Evolutionary conservation across 2,797 vertebrate species (phyloP).

Genomic region (Manis javanica): DNA sequence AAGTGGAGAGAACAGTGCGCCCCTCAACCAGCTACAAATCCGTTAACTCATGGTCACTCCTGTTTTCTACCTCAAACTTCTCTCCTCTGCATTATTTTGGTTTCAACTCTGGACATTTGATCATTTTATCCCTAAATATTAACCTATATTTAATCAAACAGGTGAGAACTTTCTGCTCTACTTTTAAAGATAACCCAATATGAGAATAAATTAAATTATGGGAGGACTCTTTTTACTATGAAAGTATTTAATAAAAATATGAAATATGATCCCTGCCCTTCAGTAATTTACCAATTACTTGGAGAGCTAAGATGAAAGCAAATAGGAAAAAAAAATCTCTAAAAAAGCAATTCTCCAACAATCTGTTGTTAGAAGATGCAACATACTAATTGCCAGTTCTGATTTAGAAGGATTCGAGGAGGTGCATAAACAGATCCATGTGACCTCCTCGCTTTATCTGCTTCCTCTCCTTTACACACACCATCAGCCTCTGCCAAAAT

Average conservation of each 20-base stretch:
- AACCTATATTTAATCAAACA: neutral
- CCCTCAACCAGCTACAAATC: neutral
- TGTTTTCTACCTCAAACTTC: neutral
- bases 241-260: slow-evolving; percentile 45
- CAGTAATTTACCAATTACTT: neutral
- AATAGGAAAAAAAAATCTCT: neutral
- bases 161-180: slow-evolving; percentile 27
- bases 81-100: neutral
- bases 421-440: neutral
- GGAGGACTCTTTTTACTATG: neutral
- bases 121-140: neutral
- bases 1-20: neutral
- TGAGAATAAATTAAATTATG: slow-evolving; percentile 35
- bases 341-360: neutral
- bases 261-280: neutral
- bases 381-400: neutral
- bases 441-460: neutral
- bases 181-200: slow-evolving; percentile 16
- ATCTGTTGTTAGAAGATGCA: neutral
- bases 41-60: neutral
- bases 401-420: neutral
- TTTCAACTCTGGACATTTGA: neutral
- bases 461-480: neutral
- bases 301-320: neutral
- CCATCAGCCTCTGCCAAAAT: neutral